phyloP scores from a whole-genome alignment of 2,797 vertebrate genomes.

The Catostomus latipinnis region DNA sequence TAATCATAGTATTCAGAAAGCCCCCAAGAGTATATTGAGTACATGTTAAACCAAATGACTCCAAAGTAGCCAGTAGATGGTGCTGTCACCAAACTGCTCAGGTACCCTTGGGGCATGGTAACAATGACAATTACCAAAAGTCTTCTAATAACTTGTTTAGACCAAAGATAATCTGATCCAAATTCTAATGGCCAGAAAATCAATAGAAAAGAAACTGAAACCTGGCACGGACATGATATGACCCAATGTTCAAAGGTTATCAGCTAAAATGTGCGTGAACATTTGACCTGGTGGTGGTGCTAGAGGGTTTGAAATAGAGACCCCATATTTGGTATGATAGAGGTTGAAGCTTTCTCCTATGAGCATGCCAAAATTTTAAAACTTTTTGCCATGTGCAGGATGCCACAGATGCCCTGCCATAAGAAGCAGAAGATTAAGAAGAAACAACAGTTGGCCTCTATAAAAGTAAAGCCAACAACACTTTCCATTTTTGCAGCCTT shows the following conservation, averaged over 20 bases:
- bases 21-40: too few relatives aligned
- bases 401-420: neutral
- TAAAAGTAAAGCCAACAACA: neutral
- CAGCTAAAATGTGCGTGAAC: neutral
- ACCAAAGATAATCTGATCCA: neutral
- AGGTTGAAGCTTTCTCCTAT: neutral
- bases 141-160: neutral
- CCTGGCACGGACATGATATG: too few relatives aligned
- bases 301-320: neutral
- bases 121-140: neutral
- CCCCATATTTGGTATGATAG: neutral
- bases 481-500: neutral
- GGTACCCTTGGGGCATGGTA: too few relatives aligned
- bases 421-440: too few relatives aligned
- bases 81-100: too few relatives aligned
- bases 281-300: neutral
- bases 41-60: too few relatives aligned
- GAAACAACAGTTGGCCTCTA: neutral
- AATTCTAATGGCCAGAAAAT: neutral
- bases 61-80: too few relatives aligned
- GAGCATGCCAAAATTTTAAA: neutral
- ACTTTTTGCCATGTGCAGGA: neutral
- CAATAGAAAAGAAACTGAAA: too few relatives aligned
- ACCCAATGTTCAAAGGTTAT: too few relatives aligned
- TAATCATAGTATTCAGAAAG: too few relatives aligned